Conservation (phyloP, 2,797 vertebrate species). For the Epinephelus awoara region DNA sequence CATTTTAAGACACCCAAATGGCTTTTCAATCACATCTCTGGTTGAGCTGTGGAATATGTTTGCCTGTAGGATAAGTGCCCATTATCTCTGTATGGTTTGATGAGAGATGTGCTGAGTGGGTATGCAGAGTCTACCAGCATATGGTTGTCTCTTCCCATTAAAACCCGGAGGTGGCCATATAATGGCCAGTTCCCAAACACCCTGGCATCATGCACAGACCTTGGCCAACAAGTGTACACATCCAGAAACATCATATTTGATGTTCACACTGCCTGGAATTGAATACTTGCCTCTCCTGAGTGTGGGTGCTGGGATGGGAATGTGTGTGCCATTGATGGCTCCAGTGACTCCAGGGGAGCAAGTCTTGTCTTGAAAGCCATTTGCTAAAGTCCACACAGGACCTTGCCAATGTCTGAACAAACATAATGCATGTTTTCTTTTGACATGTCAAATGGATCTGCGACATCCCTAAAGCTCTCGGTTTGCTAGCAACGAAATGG, state of each 20-base stretch:
- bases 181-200: background rate
- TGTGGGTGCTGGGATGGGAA: background rate
- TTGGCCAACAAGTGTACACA: background rate
- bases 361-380: background rate
- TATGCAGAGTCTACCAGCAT: conserved; percentile 1
- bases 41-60: background rate
- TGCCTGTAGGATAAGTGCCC: background rate
- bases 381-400: background rate
- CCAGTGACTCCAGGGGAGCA: background rate
- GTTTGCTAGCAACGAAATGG: too few relatives aligned
- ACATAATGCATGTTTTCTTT: background rate
- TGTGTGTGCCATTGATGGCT: background rate
- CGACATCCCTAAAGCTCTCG: too few relatives aligned
- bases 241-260: background rate
- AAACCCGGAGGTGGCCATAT: background rate
- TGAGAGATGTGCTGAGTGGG: background rate
- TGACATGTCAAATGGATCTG: too few relatives aligned
- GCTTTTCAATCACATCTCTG: background rate
- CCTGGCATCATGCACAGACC: too few relatives aligned
- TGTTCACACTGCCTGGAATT: background rate
- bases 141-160: background rate
- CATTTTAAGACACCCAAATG: too few relatives aligned
- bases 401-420: background rate
- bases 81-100: background rate
- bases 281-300: background rate